A percentile compares a stretch with the other conserved stretches of the same genome.
Conservation (phyloP, 2,888 invertebrate genomes). For the Onchidella celtica region DNA sequence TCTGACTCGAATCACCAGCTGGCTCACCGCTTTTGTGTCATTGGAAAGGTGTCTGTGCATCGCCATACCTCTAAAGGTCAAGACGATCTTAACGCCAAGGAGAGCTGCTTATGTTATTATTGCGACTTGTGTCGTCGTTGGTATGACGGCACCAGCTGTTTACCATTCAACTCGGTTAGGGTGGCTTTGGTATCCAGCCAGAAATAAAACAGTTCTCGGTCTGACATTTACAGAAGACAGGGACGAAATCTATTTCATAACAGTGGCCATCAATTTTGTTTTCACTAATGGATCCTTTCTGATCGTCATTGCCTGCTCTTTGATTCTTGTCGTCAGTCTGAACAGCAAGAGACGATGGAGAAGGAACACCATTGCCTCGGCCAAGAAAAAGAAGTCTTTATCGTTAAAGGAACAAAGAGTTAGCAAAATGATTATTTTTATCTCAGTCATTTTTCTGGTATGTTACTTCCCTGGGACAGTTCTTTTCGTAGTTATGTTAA, state of each 20-base stretch:
- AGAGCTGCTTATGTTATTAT: neutral
- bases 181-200: conserved; percentile 15
- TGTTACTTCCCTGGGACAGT: conserved; percentile 7
- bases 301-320: conserved; percentile 8
- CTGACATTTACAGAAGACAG: conserved; percentile 5
- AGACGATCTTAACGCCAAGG: conserved; percentile 16
- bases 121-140: neutral
- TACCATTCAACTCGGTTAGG: conserved; percentile 12
- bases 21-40: conserved; percentile 18
- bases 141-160: conserved; percentile 3
- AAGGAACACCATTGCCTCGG: neutral
- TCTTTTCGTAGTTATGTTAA: conserved; percentile 9
- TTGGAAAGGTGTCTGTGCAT: conserved; percentile 26
- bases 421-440: conserved; percentile 3
- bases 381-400: neutral
- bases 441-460: conserved; percentile 15
- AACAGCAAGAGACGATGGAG: conserved; percentile 9
- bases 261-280: conserved; percentile 7
- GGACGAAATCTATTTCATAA: neutral
- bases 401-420: neutral
- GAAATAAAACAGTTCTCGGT: conserved; percentile 28
- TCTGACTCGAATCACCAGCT: conserved; percentile 18
- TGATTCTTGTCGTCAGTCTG: conserved; percentile 12
- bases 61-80: conserved; percentile 21
- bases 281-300: neutral